Base-by-base conservation (phyloP, 1,140 invertebrate genomes). In the Drosophila varians region DNA sequence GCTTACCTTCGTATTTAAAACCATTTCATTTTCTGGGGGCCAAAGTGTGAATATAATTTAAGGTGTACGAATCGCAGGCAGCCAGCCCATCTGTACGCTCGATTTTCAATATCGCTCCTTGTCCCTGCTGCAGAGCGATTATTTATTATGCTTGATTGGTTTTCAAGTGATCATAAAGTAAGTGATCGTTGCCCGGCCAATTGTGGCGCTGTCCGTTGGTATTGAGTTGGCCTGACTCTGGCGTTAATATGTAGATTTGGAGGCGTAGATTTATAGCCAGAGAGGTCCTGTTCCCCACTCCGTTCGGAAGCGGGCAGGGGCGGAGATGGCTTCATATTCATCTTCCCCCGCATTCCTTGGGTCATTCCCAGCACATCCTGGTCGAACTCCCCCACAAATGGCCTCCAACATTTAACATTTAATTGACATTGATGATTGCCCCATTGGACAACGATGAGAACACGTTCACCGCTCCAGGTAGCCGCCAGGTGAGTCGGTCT, bases 41-140 rank as follows among this genome's bases (percentile, higher is more conserved):
- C 79, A 83, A 74, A 89, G 89, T 90, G 89, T 90, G 89, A 90
- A 90, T 90, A 90, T 90, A 90, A 90, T 90, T 90, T 90, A 90
- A 90, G 82, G 80, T 83, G 46, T 68, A 42, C 70, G 55, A 48
- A 31, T 62, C 16, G 38, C 58, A 34, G 45, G 26, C 34, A 19
- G 36, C 16, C 26, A 48, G 23, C 46, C 57, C 60, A 19, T 62
- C 52, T 71, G 46, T 60, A 47, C 55, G 77, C 57, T 66, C 74
- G 74, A 90, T 90, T 90, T 90, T 86, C 83, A 90, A 90, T 90
- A 88, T 88, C 55, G 68, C 71, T 65, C 51, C 48, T 56, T 82
- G 68, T 79, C 55, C 49, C 55, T 60, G 60, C 57, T 54, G 52
- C 52, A 55, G 53, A 54, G 62, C 80, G 82, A 90, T 90, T 90